Conservation (phyloP, 2,113 vertebrate genomes). For the Nesogale talazaci region DNA sequence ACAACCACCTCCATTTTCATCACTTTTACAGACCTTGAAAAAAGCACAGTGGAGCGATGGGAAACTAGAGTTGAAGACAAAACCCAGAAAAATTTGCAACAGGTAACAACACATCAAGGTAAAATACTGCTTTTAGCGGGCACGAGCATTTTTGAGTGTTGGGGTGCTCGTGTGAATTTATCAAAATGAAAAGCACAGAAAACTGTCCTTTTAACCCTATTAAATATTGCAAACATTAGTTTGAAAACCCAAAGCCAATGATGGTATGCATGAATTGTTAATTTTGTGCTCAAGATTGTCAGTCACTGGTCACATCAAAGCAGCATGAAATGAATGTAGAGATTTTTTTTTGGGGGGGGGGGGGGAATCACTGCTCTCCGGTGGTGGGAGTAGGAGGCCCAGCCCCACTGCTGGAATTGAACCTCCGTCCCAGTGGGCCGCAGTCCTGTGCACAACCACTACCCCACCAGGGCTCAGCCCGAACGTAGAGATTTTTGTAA, state of each 20-base stretch:
- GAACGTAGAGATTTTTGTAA: background rate
- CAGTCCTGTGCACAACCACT: too few relatives aligned
- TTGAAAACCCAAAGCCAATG: background rate
- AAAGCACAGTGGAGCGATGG: background rate
- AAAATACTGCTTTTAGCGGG: background rate
- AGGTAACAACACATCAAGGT: conserved; percentile 2
- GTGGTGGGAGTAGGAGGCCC: too few relatives aligned
- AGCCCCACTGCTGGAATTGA: too few relatives aligned
- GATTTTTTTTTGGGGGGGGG: too few relatives aligned
- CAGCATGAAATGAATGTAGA: conserved; percentile 14
- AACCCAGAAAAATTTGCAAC: conserved; percentile 18
- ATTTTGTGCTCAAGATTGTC: background rate
- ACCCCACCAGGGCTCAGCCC: too few relatives aligned
- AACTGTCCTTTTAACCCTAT: conserved; percentile 26
- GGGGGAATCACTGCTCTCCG: too few relatives aligned
- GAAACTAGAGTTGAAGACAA: conserved; percentile 19
- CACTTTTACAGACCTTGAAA: conserved; percentile 13
- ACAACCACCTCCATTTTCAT: background rate
- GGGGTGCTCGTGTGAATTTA: conserved; percentile 2
- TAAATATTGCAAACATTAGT: conserved; percentile 41
- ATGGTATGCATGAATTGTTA: conserved; percentile 41
- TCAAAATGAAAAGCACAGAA: conserved; percentile 39
- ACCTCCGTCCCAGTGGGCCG: too few relatives aligned
- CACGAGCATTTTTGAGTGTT: conserved; percentile 34
- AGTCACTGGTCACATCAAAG: background rate